A percentile compares a stretch with the other conserved stretches of the same genome.
phyloP scores from a whole-genome alignment of 53 echinoderm and acorn worm species.

The Actinopyga echinites region DNA sequence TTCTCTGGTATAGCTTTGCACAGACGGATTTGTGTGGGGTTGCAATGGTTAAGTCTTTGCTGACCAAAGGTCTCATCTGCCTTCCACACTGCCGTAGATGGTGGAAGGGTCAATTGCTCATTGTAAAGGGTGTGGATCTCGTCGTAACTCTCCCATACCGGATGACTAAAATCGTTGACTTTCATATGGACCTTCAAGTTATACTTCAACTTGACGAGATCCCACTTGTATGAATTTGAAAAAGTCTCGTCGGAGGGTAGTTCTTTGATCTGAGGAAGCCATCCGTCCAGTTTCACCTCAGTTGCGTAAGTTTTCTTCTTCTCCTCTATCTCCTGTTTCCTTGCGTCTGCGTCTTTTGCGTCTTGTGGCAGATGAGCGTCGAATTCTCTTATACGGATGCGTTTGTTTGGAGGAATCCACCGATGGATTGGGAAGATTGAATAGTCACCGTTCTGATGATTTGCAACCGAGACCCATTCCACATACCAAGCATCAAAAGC shows the following conservation, averaged over 20 bases:
- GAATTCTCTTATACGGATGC: slow-evolving; percentile 14
- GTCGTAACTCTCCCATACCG: neutral
- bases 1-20: slow-evolving; percentile 64
- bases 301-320: neutral
- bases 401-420: slow-evolving; percentile 65
- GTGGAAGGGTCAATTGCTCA: neutral
- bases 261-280: slow-evolving; percentile 7
- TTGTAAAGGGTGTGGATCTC: slow-evolving; percentile 7
- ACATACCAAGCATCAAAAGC: slow-evolving; percentile 74
- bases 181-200: slow-evolving; percentile 9
- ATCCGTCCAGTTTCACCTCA: neutral
- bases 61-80: slow-evolving; percentile 63
- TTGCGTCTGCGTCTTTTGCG: neutral
- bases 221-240: neutral
- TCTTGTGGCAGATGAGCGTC: slow-evolving; percentile 50
- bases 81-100: slow-evolving; percentile 36
- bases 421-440: slow-evolving; percentile 82
- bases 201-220: neutral
- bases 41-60: slow-evolving; percentile 63
- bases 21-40: slow-evolving; percentile 56
- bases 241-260: slow-evolving; percentile 18
- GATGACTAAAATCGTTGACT: neutral
- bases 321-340: slow-evolving; percentile 13
- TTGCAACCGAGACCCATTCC: slow-evolving; percentile 64
- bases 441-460: slow-evolving; percentile 22